These are phyloP conservation scores for Elaphurus davidianus DNA, from an alignment of 2,113 vertebrate species.

Conservation along the genomic window DNA sequence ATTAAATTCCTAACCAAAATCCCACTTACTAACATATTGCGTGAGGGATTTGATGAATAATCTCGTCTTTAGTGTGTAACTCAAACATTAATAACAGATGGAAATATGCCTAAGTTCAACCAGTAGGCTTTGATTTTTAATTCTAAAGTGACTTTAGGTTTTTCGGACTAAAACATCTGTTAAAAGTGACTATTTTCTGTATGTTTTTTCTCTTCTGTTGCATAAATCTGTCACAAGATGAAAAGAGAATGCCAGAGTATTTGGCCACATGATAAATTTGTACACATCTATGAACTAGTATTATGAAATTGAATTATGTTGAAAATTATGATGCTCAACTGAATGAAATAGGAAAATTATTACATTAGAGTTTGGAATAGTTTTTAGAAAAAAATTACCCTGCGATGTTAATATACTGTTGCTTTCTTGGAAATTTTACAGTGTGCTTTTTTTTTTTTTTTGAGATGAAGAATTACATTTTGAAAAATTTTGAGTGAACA, in stretches of 20 bases:
- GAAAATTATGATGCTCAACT: not conserved
- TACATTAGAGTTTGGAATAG: not conserved
- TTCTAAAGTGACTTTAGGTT: constrained; percentile 70
- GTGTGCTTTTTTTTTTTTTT: not conserved
- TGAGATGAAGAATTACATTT: not conserved
- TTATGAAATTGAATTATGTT: constrained; percentile 71
- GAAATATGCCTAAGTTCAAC: constrained; percentile 78
- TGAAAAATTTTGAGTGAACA: not conserved
- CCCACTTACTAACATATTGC: constrained; percentile 77
- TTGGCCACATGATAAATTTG: constrained; percentile 55
- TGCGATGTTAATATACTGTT: not conserved
- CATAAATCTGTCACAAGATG: constrained; percentile 59
- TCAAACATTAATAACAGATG: constrained; percentile 78
- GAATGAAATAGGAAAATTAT: not conserved
- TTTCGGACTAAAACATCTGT: constrained; percentile 70
- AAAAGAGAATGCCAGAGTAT: constrained; percentile 51
- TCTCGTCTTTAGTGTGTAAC: constrained; percentile 75
- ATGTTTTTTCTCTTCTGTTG: constrained; percentile 70
- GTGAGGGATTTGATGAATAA: constrained; percentile 77
- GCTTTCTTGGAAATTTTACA: constrained; percentile 52
- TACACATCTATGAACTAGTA: not conserved
- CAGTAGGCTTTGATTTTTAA: constrained; percentile 77
- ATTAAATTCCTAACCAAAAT: constrained; percentile 81
- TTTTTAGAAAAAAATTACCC: constrained; percentile 50
- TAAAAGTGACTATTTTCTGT: constrained; percentile 63